These are phyloP conservation scores for Elmis aenea DNA, from an alignment of 2,888 invertebrate species.

Conservation along the genomic window DNA sequence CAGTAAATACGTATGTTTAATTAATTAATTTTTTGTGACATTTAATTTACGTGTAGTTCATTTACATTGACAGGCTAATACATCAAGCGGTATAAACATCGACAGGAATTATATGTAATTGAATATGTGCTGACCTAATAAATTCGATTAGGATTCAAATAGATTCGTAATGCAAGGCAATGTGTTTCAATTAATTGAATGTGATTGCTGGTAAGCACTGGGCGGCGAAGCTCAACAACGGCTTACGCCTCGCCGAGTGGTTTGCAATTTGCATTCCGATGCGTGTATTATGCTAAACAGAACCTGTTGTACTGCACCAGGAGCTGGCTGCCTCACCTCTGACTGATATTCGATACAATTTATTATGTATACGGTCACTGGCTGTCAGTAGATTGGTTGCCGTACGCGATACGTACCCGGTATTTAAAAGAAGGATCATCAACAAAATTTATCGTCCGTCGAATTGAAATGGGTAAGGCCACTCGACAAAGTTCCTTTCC, in stretches of 20 bases:
- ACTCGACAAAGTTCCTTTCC: slow-evolving; percentile 9
- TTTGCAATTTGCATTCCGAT: slow-evolving; percentile 21
- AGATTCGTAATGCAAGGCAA: slow-evolving; percentile 13
- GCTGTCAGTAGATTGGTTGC: slow-evolving; percentile 18
- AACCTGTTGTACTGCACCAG: slow-evolving; percentile 21
- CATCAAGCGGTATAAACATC: too few relatives aligned
- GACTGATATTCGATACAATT: slow-evolving; percentile 26
- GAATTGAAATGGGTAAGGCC: slow-evolving; percentile 12
- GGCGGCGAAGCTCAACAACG: slow-evolving; percentile 19
- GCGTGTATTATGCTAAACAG: slow-evolving; percentile 21
- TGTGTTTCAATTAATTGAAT: slow-evolving; percentile 25
- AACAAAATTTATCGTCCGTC: slow-evolving; percentile 13
- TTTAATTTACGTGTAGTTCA: too few relatives aligned
- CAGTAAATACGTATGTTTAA: too few relatives aligned
- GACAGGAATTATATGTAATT: too few relatives aligned
- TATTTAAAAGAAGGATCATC: slow-evolving; percentile 16
- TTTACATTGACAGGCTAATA: too few relatives aligned
- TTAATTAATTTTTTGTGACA: too few relatives aligned
- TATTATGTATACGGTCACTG: slow-evolving; percentile 20
- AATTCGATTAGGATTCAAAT: slow-evolving; percentile 9
- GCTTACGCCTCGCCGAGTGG: slow-evolving; percentile 17
- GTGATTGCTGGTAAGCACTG: slow-evolving; percentile 24
- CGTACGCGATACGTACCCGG: slow-evolving; percentile 9
- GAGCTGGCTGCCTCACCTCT: slow-evolving; percentile 21
- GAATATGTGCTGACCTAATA: too few relatives aligned